phyloP scores from a whole-genome alignment of 2,113 vertebrate genomes.

The Dinomys branickii region DNA sequence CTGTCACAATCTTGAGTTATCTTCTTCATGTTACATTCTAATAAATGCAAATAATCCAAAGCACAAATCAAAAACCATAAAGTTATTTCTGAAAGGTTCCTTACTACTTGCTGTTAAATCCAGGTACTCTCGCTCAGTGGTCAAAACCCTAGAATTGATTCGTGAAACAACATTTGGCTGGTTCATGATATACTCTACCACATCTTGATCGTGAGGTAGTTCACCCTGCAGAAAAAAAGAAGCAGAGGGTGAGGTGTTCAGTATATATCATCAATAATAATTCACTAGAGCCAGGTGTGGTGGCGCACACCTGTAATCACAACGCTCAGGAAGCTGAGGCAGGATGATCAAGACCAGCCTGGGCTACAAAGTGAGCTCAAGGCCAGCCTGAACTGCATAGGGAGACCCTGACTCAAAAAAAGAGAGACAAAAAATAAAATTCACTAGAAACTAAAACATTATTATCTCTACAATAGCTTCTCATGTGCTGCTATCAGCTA shows the following conservation, averaged over 20 bases:
- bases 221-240: constrained; percentile 91
- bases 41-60: constrained; percentile 61
- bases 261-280: not conserved
- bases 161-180: constrained; percentile 97
- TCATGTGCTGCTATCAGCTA: not conserved
- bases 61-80: not conserved
- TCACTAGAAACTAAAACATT: not conserved
- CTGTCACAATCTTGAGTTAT: not conserved
- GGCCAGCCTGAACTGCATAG: too few relatives aligned
- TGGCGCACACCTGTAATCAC: too few relatives aligned
- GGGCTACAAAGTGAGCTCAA: too few relatives aligned
- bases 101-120: constrained; percentile 96
- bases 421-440: too few relatives aligned
- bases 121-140: constrained; percentile 93
- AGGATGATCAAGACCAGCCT: too few relatives aligned
- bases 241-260: not conserved
- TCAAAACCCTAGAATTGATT: constrained; percentile 96
- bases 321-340: too few relatives aligned
- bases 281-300: too few relatives aligned
- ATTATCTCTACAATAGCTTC: not conserved
- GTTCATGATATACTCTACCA: constrained; percentile 97
- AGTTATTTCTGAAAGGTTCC: constrained; percentile 73
- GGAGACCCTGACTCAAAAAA: too few relatives aligned
- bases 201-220: constrained; percentile 94
- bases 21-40: constrained; percentile 1